These are phyloP conservation scores for Microctonus hyperodae DNA, from an alignment of 2,888 invertebrate species.

Conservation along the genomic window DNA sequence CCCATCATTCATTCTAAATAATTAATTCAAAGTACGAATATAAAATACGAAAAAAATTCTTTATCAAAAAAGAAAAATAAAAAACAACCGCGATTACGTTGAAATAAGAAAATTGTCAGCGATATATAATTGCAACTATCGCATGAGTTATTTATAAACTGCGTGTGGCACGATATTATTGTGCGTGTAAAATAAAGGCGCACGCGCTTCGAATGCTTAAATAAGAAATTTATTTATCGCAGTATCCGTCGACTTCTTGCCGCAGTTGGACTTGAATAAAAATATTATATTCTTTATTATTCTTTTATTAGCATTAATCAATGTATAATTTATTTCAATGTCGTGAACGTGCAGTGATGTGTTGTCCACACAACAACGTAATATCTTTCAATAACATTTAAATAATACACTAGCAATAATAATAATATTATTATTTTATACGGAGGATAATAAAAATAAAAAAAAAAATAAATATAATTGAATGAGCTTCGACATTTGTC, in stretches of 20 bases:
- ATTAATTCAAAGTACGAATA: too few species aligned
- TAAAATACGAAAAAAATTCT: too few species aligned
- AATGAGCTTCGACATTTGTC: constrained; percentile 21
- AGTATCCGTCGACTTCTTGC: constrained; percentile 25
- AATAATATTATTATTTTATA: too few species aligned
- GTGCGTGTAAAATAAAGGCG: constrained; percentile 30
- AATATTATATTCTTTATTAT: neutral
- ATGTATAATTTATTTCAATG: neutral
- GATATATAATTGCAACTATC: constrained; percentile 15
- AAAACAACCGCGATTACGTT: neutral
- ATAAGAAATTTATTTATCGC: constrained; percentile 36
- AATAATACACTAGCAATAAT: too few species aligned
- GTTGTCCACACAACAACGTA: neutral
- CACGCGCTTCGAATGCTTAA: constrained; percentile 40
- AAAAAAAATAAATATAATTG: constrained; percentile 13
- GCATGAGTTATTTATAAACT: constrained; percentile 37
- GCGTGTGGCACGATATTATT: constrained; percentile 22
- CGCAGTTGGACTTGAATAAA: neutral
- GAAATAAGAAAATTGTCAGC: neutral
- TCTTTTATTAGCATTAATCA: neutral
- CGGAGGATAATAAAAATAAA: too few species aligned
- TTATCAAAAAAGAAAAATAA: too few species aligned
- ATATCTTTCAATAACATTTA: neutral
- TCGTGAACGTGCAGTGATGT: neutral
- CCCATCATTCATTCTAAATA: too few species aligned